phyloP scores from a whole-genome alignment of 2,797 vertebrate genomes.

The Fringilla coelebs region DNA sequence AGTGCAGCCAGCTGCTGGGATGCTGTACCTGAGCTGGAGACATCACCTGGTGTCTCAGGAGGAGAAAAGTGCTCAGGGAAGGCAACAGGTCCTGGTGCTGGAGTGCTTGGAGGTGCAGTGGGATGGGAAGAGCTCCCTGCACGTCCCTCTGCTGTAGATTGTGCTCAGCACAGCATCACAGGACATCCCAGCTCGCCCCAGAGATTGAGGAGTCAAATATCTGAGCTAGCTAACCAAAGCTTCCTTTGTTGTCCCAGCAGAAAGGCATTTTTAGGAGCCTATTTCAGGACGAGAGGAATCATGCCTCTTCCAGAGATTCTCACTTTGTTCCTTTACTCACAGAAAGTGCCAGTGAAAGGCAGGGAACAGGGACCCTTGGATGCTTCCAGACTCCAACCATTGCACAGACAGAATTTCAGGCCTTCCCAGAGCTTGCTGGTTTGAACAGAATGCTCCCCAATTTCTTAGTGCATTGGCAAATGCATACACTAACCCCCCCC shows the following conservation, averaged over 20 bases:
- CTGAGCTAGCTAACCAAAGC: neutral
- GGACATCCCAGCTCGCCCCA: neutral
- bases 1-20: neutral
- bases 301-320: neutral
- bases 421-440: neutral
- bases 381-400: neutral
- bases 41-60: neutral
- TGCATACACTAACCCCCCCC: neutral
- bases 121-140: neutral
- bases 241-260: neutral
- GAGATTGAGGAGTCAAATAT: neutral
- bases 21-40: neutral
- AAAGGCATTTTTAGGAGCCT: neutral
- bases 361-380: neutral
- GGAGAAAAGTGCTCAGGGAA: accelerated
- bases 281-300: neutral
- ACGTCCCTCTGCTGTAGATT: neutral
- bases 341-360: neutral
- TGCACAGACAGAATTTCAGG: neutral
- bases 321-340: accelerated
- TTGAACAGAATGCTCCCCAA: neutral
- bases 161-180: neutral
- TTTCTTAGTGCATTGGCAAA: neutral
- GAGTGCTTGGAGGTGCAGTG: neutral
- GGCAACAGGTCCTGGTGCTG: neutral